phyloP scores from a whole-genome alignment of 2,797 vertebrate species.

The Sebastes steindachneri region DNA sequence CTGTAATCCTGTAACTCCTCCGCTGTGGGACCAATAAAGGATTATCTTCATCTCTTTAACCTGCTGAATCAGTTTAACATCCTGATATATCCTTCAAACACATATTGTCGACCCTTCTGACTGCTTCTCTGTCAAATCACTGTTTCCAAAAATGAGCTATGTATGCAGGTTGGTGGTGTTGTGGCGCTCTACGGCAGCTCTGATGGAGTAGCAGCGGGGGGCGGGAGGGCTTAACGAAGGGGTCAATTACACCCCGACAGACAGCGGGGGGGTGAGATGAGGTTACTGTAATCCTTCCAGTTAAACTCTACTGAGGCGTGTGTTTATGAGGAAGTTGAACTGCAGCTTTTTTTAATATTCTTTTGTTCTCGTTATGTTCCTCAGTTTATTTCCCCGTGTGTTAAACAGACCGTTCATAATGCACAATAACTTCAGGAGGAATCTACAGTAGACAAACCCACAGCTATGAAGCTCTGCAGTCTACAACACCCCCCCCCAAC shows the following conservation, averaged over 20 bases:
- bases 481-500: background rate
- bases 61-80: no score
- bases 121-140: no score
- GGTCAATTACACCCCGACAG: background rate
- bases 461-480: conserved; percentile 30
- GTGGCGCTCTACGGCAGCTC: no score
- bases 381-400: background rate
- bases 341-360: background rate
- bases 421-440: background rate
- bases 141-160: no score
- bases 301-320: background rate
- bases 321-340: conserved; percentile 24
- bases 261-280: background rate
- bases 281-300: background rate
- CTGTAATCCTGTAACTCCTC: no score
- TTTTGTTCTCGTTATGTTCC: background rate
- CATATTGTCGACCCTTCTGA: no score
- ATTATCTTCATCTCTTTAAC: no score
- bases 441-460: conserved; percentile 15
- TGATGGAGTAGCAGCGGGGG: no score
- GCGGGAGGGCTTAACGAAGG: no score
- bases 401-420: background rate
- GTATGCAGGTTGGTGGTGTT: no score
- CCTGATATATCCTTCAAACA: no score
- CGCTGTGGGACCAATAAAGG: no score